A percentile compares a stretch with the other conserved stretches of the same genome.
These are phyloP conservation scores for Archegozetes longisetosus DNA, from an alignment of 1,140 invertebrate genomes.

Conservation along the genomic window DNA sequence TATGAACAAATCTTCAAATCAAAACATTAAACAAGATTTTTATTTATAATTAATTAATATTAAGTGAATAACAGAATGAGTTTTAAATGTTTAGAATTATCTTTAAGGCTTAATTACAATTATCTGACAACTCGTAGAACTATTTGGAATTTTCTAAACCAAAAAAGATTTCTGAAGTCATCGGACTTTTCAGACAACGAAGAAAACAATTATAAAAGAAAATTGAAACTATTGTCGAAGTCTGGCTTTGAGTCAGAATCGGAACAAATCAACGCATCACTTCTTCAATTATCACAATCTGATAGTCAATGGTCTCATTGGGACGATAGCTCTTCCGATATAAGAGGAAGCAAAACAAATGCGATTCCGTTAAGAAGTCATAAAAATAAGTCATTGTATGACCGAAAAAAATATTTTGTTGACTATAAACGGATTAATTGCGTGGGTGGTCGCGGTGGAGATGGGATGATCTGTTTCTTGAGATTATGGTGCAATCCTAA, in stretches of 20 bases:
- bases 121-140: no score
- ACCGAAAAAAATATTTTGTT: slow-evolving; percentile 20
- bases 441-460: slow-evolving; percentile 70
- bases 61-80: no score
- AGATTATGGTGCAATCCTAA: slow-evolving; percentile 56
- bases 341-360: neutral
- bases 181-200: neutral
- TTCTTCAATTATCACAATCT: neutral
- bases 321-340: neutral
- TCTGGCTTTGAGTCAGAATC: neutral
- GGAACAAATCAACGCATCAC: neutral
- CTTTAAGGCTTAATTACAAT: no score
- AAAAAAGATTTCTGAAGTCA: neutral
- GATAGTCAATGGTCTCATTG: neutral
- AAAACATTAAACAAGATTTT: no score
- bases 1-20: no score
- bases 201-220: neutral
- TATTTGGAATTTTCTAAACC: neutral
- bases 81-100: no score
- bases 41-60: no score
- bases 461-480: slow-evolving; percentile 76
- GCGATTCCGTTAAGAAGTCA: neutral
- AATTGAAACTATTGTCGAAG: neutral
- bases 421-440: slow-evolving; percentile 35
- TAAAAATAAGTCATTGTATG: neutral